phyloP scores from a whole-genome alignment of 2,888 invertebrate genomes.

The Hirtodrosophila alboralis region DNA sequence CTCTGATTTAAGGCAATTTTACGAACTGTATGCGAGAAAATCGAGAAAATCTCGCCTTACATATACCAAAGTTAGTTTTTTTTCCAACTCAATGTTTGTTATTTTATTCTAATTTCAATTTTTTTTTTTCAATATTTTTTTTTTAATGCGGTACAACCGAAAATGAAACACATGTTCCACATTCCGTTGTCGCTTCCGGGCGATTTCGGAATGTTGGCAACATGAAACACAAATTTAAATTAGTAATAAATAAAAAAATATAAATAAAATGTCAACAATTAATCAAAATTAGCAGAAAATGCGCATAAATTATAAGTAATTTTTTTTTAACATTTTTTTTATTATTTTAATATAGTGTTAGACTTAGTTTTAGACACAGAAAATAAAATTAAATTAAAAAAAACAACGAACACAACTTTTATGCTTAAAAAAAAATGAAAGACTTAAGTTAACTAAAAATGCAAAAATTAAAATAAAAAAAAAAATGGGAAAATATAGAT shows the following conservation, averaged over 20 bases:
- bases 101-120: conserved; percentile 3
- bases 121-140: conserved; percentile 34
- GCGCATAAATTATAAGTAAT: conserved; percentile 19
- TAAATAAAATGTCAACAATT: conserved; percentile 23
- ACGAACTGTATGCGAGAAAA: conserved; percentile 46
- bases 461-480: conserved; percentile 6
- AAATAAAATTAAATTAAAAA: conserved; percentile 20
- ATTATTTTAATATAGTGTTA: conserved; percentile 11
- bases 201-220: no score
- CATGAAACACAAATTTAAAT: no score
- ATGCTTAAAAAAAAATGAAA: conserved; percentile 23
- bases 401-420: conserved; percentile 28
- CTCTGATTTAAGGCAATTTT: conserved; percentile 26
- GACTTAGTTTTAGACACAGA: conserved; percentile 14
- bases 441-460: conserved; percentile 25
- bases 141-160: conserved; percentile 45
- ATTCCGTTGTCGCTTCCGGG: conserved; percentile 7
- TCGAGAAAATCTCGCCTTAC: conserved; percentile 52
- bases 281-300: conserved; percentile 56
- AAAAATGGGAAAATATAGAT: conserved; percentile 12
- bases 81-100: conserved; percentile 18
- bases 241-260: background rate
- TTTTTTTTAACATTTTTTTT: conserved; percentile 27
- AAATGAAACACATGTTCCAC: conserved; percentile 12
- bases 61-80: conserved; percentile 68